Percentiles rank a stretch among this genome's conserved stretches.
Evolutionary conservation across 1,140 invertebrate genomes (phyloP).

Genomic region (Dolichoris vasculosae): DNA sequence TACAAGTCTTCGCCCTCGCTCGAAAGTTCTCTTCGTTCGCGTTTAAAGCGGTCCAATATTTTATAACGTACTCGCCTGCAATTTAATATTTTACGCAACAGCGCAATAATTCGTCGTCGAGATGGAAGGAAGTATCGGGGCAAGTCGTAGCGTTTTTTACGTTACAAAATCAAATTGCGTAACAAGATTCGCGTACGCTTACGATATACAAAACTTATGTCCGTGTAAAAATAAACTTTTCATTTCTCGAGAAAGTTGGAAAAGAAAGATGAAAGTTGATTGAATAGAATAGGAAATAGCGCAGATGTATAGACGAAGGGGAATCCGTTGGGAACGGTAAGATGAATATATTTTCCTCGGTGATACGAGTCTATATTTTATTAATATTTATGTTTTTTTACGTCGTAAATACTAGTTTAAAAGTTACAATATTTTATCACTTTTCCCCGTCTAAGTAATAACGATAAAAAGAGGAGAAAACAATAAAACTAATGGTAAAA

Average conservation of each 20-base stretch:
- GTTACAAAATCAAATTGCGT: neutral
- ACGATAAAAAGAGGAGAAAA: neutral
- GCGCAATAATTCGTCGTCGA: neutral
- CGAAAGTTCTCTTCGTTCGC: too few relatives aligned
- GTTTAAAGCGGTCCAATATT: too few relatives aligned
- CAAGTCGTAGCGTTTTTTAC: neutral
- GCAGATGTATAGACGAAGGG: neutral
- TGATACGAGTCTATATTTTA: neutral
- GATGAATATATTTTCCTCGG: neutral
- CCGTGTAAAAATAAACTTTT: constrained; percentile 5
- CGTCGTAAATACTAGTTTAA: neutral
- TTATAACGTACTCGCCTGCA: neutral
- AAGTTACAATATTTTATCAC: neutral
- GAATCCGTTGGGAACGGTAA: neutral
- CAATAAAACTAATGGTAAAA: neutral
- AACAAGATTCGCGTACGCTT: neutral
- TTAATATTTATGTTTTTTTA: neutral
- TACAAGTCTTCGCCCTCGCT: too few relatives aligned
- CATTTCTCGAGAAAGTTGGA: neutral
- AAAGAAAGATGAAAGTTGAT: constrained; percentile 20
- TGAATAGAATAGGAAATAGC: neutral
- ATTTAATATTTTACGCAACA: neutral
- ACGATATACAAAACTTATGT: neutral
- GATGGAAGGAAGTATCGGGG: neutral
- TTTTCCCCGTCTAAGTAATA: neutral